Evolutionary conservation across 2,797 vertebrate species (phyloP), one percentile per base, ranked within the genome.

Genomic region (Coranthus polyacanthus): DNA sequence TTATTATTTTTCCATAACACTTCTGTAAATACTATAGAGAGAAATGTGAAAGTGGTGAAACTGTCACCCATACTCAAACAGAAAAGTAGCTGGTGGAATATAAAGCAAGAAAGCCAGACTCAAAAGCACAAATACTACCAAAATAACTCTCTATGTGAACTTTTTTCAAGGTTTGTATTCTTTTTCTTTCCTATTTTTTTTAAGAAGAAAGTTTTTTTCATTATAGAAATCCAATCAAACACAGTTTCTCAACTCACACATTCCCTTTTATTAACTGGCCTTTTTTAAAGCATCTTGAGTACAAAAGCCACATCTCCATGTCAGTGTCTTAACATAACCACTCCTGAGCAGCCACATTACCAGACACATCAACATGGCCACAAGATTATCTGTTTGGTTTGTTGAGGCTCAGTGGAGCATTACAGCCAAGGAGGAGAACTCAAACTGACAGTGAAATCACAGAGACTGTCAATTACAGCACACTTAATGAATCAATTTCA

Each of bases 401-500:
- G 57, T 50, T 52, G 55, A 45, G 67, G 42, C 58, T 77, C 70
- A 67, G 53, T 57, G 36, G 44, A 45, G 34, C 47, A 49, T 75
- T 58, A 64, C 5, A 67, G 52, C 18, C 11, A 12, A 43, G 26
- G 44, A 67, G 20, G n/a, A 51, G 17, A 81, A 69, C 39, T 72
- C 38, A 65, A 82, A 63, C 51, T 65, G 81, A 84, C 79, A 77
- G 51, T 61, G 34, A 84, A 85, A 79, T 70, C 64, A 54, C 75
- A 78, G 53, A 41, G 41, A 24, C 72, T 45, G 75, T 72, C 74
- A 72, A 76, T 83, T 66, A 79, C 10, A 60, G 55, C 44, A 11
- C 71, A 65, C 49, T 78, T 79, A 77, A 88, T 78, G 51, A 79
- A 81, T 78, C 74, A 42, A 68, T 81, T 74, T 61, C n/a, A 79